Conservation (phyloP, 2,797 vertebrate genomes). For the Leptatherina wallacei region DNA sequence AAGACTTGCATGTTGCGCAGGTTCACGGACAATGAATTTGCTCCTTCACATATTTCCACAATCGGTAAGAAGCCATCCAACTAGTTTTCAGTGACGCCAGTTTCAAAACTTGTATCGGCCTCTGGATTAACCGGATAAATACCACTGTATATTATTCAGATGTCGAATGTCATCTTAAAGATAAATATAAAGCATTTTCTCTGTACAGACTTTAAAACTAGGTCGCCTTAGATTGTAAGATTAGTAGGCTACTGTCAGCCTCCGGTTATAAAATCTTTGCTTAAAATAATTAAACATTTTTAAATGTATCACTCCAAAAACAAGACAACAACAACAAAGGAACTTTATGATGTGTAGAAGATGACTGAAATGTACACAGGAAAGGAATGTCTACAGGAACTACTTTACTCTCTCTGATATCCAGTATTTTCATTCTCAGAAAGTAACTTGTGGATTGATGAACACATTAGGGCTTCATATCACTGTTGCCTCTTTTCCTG, state of each 20-base stretch:
- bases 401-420: not conserved
- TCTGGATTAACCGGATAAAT: conserved; percentile 7
- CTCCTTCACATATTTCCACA: conserved; percentile 93
- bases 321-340: not conserved
- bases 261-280: conserved; percentile 22
- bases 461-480: conserved; percentile 6
- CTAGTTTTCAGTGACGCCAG: conserved; percentile 32
- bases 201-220: conserved; percentile 8
- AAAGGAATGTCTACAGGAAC: not conserved
- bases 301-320: not conserved
- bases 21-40: conserved; percentile 93
- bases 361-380: not conserved
- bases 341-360: not conserved
- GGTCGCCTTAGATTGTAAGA: conserved; percentile 22
- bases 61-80: conserved; percentile 86
- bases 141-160: not conserved
- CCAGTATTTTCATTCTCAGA: not conserved
- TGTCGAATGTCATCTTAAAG: not conserved
- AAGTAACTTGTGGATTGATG: conserved; percentile 8
- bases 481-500: conserved; percentile 22
- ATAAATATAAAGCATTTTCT: not conserved
- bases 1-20: conserved; percentile 94
- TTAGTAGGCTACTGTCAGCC: conserved; percentile 41
- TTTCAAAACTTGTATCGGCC: not conserved
- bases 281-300: not conserved